Evolutionary conservation across 1,140 invertebrate genomes (phyloP), one percentile per base, ranked within the genome.

Genomic region (Stenopsyche tienmushanensis): DNA sequence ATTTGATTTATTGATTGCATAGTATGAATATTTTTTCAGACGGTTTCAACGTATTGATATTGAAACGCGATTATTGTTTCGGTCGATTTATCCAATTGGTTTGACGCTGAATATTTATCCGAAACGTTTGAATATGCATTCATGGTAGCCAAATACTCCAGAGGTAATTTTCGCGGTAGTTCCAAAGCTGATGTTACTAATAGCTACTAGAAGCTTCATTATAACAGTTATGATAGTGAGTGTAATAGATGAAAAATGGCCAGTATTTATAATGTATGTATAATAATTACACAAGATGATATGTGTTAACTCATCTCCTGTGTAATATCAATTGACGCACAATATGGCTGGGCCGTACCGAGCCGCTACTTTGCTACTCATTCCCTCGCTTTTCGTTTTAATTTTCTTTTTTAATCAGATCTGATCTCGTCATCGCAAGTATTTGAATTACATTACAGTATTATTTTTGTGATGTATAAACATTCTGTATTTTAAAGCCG

Each of bases 201-300:
- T 57, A 57, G 54, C 29, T 42, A 39, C 24, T 62, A 62, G 59
- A 62, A 62, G 59, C 59, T 62, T 62, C 41, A 26, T n/a, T 50
- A 50, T 62, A 62, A 50, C 29, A 34, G 9, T 62, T 52, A 62
- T 34, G 47, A 62, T 62, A 62, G 49, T 62, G 29, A 21, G 29
- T 62, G 59, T 62, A 41, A 62, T 62, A 62, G 59, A 52, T 15
- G 26, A 47, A 62, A 55, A 62, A 62, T 50, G 59, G 59, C 34
- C 45, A 29, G 29, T 50, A 49, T 21, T 42, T n/a, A 53, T 53
- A 13, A 53, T 53, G n/a, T 34, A 55, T 2, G 15, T 2, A 26
- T 25, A 26, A 17, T 15, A n/a, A 41, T 58, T 39, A 17, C 15
- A 58, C 18, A 18, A 23, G 41, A 13, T 58, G 18, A n/a, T 25